Conservation (phyloP, 2,113 vertebrate species). For the Corynorhinus townsendii region DNA sequence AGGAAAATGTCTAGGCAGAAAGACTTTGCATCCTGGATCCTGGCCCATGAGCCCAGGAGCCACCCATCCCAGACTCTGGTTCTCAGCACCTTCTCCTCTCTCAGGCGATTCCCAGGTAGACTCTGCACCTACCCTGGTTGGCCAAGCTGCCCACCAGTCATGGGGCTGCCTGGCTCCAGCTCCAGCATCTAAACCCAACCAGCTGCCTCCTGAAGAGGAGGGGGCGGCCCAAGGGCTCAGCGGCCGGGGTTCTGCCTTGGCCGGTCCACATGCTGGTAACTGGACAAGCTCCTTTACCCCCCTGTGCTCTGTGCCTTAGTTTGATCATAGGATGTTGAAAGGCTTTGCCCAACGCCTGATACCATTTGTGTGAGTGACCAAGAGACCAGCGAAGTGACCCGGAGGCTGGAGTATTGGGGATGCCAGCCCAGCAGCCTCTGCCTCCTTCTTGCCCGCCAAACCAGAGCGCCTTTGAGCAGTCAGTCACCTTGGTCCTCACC, state of each 20-base stretch:
- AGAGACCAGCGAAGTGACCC: background rate
- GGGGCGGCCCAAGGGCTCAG: background rate
- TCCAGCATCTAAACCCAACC: background rate
- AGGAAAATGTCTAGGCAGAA: background rate
- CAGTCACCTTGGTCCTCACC: background rate
- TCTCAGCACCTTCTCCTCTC: background rate
- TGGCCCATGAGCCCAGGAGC: background rate
- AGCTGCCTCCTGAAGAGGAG: background rate
- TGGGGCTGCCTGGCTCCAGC: background rate
- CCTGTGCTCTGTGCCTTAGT: background rate
- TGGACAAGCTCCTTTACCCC: background rate
- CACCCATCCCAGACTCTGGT: background rate
- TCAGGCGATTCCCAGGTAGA: background rate
- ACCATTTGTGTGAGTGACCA: background rate
- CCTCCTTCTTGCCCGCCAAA: background rate
- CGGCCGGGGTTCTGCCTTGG: background rate
- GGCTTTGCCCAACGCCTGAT: background rate
- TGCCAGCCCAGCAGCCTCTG: background rate
- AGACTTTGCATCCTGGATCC: background rate
- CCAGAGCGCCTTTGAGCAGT: background rate
- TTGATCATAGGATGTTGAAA: background rate
- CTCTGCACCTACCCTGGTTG: background rate
- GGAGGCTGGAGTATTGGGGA: background rate
- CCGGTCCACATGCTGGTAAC: background rate
- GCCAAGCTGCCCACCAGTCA: background rate